Evolutionary conservation across 2,888 invertebrate genomes (phyloP), one percentile per base, ranked within the genome.

Genomic region (Andrena dorsata): DNA sequence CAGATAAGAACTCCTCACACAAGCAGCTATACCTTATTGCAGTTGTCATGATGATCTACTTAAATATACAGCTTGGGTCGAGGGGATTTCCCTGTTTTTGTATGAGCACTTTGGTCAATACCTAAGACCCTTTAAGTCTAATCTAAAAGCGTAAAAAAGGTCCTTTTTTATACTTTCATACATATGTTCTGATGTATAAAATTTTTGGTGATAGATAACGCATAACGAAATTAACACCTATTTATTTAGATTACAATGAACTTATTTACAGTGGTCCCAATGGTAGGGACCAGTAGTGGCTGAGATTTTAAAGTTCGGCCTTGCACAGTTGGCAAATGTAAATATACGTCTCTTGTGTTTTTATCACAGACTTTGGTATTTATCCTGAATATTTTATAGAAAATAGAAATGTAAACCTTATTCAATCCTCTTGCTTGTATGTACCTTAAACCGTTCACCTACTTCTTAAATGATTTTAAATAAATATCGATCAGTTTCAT

Each of bases 1-100:
- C 16, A 26, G 23, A 80, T 47, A 88, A 28, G 1, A 87, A 77
- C 2, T 82, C 77, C n/a, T 73, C 69, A 47, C 75, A 20, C 13
- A 87, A 69, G 51, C 23, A 16, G 0, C 0, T 51, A 0, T 87
- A 87, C 6, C 23, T 20, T 0, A 28, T 13, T 7, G 61, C n/a
- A 49, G 74, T 69, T 47, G 2, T 23, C 2, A 28, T 41, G 1
- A 10, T n/a, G 1, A 4, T 2, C 6, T n/a, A 20, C 20, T 4
- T 53, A 66, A 51, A 53, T 30, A 28, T 26, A 23, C 10, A 20
- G 6, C 0, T 41, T 47, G 8, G 7, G 32, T 13, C 0, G 13
- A 16, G 26, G 47, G 71, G 76, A 61, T 71, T 69, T 76, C 72
- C 84, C 83, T 56, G 23, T 60, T 49, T 82, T 1, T 4, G 2